Evolutionary conservation across 1,140 invertebrate genomes (phyloP).

Genomic region (Ephestia elutella): DNA sequence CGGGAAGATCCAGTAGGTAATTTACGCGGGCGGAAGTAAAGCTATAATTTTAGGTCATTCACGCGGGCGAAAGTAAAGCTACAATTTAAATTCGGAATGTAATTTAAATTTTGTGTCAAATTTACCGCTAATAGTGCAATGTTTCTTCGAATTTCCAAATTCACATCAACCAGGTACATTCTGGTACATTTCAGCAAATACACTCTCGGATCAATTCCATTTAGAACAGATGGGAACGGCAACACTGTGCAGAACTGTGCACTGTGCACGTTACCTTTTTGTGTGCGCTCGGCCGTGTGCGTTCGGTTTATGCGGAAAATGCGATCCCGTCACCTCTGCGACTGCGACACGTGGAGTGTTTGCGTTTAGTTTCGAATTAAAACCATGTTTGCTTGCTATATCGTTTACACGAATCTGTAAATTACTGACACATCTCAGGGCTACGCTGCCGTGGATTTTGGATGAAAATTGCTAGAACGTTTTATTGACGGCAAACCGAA

Average conservation of each 20-base stretch:
- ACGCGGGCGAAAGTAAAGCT: too few species aligned
- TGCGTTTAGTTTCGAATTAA: background rate
- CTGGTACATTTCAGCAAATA: background rate
- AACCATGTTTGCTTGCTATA: background rate
- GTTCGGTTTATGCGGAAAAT: constrained; percentile 31
- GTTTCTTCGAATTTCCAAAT: background rate
- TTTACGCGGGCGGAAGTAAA: too few species aligned
- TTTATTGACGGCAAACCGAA: too few species aligned
- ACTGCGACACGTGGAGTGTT: background rate
- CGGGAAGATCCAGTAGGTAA: too few species aligned
- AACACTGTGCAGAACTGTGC: constrained; percentile 4
- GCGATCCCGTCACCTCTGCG: constrained; percentile 32
- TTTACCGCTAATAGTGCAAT: too few species aligned
- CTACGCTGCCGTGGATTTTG: too few species aligned
- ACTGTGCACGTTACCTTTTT: constrained; percentile 22
- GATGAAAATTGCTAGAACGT: too few species aligned
- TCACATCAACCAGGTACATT: background rate
- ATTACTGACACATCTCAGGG: background rate
- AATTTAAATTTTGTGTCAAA: too few species aligned
- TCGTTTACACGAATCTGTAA: background rate
- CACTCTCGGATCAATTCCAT: background rate
- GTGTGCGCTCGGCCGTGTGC: constrained; percentile 30
- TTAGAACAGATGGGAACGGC: background rate
- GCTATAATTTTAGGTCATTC: too few species aligned
- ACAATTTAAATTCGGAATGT: too few species aligned